Evolutionary conservation across 2,113 vertebrate species (phyloP).

Genomic region (Megaceryle torquata): DNA sequence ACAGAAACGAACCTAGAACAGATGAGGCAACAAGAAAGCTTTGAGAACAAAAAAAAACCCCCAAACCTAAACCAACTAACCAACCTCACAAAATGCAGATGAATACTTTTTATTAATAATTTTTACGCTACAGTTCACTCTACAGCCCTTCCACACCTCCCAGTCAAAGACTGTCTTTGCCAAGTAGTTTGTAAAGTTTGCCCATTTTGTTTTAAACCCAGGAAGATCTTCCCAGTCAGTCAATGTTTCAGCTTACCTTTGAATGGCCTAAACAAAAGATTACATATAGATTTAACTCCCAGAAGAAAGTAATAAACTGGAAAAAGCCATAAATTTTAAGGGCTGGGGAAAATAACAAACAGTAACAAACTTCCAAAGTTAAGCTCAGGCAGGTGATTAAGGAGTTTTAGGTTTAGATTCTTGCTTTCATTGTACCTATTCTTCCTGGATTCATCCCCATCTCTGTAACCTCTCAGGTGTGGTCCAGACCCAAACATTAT

Average conservation of each 20-base stretch:
- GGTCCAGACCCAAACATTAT: background rate
- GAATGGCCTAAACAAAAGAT: background rate
- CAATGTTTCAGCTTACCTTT: background rate
- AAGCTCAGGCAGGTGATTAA: background rate
- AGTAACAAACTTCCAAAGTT: background rate
- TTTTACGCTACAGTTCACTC: background rate
- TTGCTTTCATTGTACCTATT: background rate
- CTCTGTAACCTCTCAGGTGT: background rate
- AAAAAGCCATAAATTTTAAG: background rate
- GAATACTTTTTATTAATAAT: background rate
- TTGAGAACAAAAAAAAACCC: background rate
- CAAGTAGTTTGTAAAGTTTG: background rate
- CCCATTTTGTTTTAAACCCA: background rate
- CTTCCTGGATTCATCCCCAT: background rate
- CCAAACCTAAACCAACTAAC: background rate
- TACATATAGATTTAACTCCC: background rate
- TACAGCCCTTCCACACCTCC: background rate
- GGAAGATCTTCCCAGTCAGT: background rate
- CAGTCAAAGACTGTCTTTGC: background rate
- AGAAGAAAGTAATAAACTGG: background rate
- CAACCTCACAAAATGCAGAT: background rate
- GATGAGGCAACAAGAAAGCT: conserved; percentile 3
- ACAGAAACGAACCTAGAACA: conserved; percentile 86
- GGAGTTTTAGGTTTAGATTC: background rate
- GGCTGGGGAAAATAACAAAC: background rate